A percentile compares a stretch with the other conserved stretches of the same genome.
phyloP scores from a whole-genome alignment of 2,113 vertebrate genomes.

The Corvus cornix region DNA sequence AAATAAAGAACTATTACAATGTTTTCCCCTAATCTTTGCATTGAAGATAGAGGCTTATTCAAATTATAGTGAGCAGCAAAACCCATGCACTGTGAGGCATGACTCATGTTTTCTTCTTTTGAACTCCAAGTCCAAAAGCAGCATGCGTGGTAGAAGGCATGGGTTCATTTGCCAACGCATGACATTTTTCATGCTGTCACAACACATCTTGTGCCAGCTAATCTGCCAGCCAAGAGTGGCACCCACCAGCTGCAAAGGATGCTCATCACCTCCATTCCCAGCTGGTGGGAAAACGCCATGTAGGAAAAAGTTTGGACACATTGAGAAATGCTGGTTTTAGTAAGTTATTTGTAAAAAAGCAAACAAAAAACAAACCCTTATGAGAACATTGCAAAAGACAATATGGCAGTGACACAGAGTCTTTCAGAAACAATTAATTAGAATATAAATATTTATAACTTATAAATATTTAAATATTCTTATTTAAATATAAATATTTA shows the following conservation, averaged over 20 bases:
- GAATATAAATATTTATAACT: neutral
- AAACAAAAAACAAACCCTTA: neutral
- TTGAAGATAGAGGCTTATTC: constrained; percentile 53
- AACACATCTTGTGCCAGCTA: constrained; percentile 50
- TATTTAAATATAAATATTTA: neutral
- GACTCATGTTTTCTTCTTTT: constrained; percentile 61
- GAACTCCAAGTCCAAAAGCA: constrained; percentile 54
- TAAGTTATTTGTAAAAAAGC: neutral
- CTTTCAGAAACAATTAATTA: constrained; percentile 40
- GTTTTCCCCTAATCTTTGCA: constrained; percentile 33
- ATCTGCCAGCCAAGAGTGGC: constrained; percentile 61
- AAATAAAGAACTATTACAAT: constrained; percentile 47
- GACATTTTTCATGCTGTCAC: constrained; percentile 63
- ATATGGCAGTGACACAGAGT: neutral
- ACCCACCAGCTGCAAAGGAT: constrained; percentile 58
- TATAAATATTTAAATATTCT: neutral
- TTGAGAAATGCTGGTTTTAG: neutral
- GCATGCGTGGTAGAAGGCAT: constrained; percentile 26
- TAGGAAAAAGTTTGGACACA: neutral
- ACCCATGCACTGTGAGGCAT: constrained; percentile 55
- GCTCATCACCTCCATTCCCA: neutral
- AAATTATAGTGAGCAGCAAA: constrained; percentile 52
- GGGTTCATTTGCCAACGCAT: constrained; percentile 58
- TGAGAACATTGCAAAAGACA: neutral
- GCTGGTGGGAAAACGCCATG: neutral